Evolutionary conservation across 2,113 vertebrate genomes (phyloP), one percentile per base, ranked within the genome.

Genomic region (Microcebus jonahi): DNA sequence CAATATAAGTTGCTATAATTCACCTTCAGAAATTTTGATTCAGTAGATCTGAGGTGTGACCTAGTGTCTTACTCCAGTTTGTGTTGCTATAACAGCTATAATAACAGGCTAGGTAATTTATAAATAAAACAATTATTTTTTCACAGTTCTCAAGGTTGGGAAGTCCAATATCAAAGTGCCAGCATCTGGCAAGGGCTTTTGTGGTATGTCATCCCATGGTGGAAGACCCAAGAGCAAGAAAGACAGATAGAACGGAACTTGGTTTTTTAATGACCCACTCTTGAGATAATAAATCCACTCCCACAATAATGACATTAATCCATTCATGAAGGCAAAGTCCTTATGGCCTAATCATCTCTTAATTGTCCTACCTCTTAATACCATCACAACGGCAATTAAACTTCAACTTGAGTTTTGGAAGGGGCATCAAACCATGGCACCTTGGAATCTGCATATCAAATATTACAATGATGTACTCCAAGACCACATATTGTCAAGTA

Each of bases 11-110:
- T 65, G 1, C 73, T 82, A 5, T 50, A 20, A 81, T 65, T 93
- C 17, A 89, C n/a, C 42, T 57, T 83, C 12, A 73, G 18, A 82
- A 96, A 93, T 94, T 95, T 36, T 84, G 39, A 87, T 88, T 76
- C 20, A 77, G 6, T 36, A 68, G 20, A 67, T 85, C 42, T 67
- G 11, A 13, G 3, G 0, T 79, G 18, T 82, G 20, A 77, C 18
- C 11, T 36, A 61, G 15, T 8, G 14, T 45, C 25, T 45, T 29
- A 29, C 13, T 75, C 42, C 13, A 17, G 45, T 42, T 17, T 45
- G 25, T 75, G 71, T 75, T 75, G 25, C 39, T 29, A 29, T 15
- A 75, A 15, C 71, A 45, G 14, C 71, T 25, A 25, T 25, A 45
- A 29, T 12, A 65, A 29, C 27, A 29, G 61, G 12, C 11, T 65